Percentiles rank a stretch among this genome's conserved stretches.
Conservation (phyloP, 2,113 vertebrate genomes). For the Geococcyx californianus region DNA sequence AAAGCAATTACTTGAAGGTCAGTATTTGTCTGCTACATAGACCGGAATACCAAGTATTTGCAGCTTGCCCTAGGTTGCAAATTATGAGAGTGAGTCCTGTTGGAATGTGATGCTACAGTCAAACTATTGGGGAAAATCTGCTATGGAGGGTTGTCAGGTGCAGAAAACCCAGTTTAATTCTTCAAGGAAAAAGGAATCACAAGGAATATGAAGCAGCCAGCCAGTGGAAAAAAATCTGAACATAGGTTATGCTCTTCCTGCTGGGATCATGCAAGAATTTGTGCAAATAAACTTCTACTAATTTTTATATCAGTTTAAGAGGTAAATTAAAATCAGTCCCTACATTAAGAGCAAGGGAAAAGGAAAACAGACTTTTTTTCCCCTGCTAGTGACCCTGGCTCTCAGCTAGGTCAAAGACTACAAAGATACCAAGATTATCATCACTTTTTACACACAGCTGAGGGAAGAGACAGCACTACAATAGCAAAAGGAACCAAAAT, state of each 20-base stretch:
- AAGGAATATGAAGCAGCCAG: neutral
- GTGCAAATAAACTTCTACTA: neutral
- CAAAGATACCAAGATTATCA: neutral
- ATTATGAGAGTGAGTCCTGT: neutral
- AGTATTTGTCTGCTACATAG: constrained; percentile 19
- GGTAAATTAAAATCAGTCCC: neutral
- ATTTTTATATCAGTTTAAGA: neutral
- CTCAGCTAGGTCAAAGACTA: neutral
- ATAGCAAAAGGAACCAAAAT: neutral
- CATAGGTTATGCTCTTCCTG: neutral
- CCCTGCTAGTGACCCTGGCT: neutral
- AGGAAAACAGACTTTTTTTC: neutral
- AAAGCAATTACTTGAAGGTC: constrained; percentile 37
- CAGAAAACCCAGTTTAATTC: neutral
- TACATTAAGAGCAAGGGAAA: neutral
- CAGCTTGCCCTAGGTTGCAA: constrained; percentile 27
- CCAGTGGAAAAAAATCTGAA: neutral
- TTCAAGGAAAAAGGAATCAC: neutral
- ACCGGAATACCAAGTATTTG: constrained; percentile 55
- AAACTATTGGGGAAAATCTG: neutral
- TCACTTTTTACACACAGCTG: neutral
- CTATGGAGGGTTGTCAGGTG: neutral
- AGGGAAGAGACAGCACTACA: neutral
- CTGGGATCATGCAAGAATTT: neutral
- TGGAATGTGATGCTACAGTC: constrained; percentile 30